Evolutionary conservation across 2,888 invertebrate species (phyloP).

Genomic region (Pristionchus entomophagus): DNA sequence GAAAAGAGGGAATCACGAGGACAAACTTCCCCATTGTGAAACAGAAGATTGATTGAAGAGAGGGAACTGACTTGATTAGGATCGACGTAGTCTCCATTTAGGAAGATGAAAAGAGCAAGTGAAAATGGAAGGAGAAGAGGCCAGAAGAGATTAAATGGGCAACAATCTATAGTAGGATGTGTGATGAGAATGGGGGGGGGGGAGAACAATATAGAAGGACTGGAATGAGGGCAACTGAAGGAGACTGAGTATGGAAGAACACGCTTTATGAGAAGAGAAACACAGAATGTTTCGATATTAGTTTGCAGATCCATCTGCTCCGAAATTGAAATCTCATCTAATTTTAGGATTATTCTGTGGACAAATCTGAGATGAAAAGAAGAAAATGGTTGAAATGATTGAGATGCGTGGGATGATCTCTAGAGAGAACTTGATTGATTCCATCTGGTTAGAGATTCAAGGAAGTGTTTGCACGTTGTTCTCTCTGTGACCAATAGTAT

Average conservation of each 20-base stretch:
- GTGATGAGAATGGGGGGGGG: neutral
- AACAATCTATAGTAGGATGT: neutral
- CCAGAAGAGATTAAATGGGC: conserved; percentile 17
- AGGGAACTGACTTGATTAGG: neutral
- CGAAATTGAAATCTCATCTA: neutral
- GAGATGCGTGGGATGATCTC: neutral
- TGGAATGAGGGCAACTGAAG: neutral
- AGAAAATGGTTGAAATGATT: no score
- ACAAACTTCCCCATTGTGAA: no score
- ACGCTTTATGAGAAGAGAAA: neutral
- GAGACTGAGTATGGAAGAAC: neutral
- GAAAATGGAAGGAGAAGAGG: conserved; percentile 17
- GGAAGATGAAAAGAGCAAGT: conserved; percentile 28
- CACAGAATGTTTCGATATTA: neutral
- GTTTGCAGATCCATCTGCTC: neutral
- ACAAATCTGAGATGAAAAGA: neutral
- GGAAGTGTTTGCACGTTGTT: neutral
- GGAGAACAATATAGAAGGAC: neutral
- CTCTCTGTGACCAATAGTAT: neutral
- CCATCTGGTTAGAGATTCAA: neutral
- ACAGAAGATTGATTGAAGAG: neutral
- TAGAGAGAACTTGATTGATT: neutral
- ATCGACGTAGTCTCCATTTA: neutral
- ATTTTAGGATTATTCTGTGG: neutral
- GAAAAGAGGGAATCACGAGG: conserved; percentile 3